phyloP scores from a whole-genome alignment of 2,888 invertebrate genomes.

The Hemithea aestivaria region DNA sequence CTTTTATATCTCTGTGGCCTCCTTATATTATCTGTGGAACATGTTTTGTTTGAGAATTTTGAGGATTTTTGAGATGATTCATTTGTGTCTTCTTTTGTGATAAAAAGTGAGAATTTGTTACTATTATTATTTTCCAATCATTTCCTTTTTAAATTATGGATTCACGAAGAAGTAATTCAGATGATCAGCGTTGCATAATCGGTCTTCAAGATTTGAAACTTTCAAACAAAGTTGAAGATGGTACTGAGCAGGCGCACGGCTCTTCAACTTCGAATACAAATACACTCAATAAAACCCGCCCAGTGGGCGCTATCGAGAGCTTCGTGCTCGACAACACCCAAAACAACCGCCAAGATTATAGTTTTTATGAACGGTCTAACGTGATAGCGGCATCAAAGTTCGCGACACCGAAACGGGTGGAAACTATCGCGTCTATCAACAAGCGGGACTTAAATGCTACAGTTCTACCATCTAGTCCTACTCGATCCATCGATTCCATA shows the following conservation, averaged over 20 bases:
- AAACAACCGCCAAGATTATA: conserved; percentile 68
- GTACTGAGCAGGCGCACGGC: conserved; percentile 74
- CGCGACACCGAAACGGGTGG: conserved; percentile 86
- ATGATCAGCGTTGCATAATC: conserved; percentile 69
- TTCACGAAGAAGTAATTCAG: conserved; percentile 62
- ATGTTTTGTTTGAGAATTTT: conserved; percentile 40
- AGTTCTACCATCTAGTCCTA: conserved; percentile 75
- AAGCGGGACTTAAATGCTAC: conserved; percentile 64
- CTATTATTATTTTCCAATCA: conserved; percentile 1
- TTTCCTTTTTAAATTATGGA: conserved; percentile 44
- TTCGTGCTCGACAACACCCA: conserved; percentile 79
- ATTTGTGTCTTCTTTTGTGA: conserved; percentile 36
- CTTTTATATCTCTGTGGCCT: background rate
- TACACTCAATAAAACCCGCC: conserved; percentile 69
- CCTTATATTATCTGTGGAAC: conserved; percentile 3
- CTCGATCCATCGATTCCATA: conserved; percentile 79
- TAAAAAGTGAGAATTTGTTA: conserved; percentile 8
- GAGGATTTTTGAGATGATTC: conserved; percentile 51
- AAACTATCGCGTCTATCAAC: conserved; percentile 76
- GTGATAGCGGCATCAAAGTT: conserved; percentile 88
- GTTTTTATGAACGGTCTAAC: conserved; percentile 83
- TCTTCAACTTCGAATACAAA: conserved; percentile 57
- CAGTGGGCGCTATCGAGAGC: conserved; percentile 83
- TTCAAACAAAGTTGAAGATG: conserved; percentile 71
- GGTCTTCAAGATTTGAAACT: conserved; percentile 76